Evolutionary conservation across 2,113 vertebrate species (phyloP).

Genomic region (Caloenas nicobarica): DNA sequence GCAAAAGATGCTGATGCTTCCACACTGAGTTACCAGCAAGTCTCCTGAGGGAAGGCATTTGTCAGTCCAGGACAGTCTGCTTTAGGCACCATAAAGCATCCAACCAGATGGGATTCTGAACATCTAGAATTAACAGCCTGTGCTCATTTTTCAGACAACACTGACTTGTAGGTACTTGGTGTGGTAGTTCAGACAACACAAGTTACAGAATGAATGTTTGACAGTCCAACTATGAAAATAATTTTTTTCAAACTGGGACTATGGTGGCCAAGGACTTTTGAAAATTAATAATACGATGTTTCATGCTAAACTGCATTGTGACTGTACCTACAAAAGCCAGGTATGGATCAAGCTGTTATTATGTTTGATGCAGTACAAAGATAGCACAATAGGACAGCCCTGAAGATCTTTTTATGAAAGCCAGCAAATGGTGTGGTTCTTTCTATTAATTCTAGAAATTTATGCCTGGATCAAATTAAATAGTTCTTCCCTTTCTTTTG

Average conservation of each 20-base stretch:
- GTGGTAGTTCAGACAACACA: not conserved
- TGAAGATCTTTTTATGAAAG: not conserved
- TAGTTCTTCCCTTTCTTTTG: not conserved
- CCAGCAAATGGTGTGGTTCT: not conserved
- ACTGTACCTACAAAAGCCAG: not conserved
- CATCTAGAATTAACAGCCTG: not conserved
- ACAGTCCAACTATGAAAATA: not conserved
- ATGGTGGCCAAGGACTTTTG: not conserved
- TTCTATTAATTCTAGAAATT: not conserved
- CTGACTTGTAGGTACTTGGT: not conserved
- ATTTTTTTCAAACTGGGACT: not conserved
- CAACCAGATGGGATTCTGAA: not conserved
- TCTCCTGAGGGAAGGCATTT: not conserved
- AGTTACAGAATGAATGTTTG: not conserved
- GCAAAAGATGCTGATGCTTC: not conserved
- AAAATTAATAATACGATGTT: slow-evolving; percentile 5
- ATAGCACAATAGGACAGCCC: not conserved
- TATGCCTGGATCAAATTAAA: not conserved
- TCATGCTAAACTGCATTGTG: not conserved
- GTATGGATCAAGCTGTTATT: not conserved
- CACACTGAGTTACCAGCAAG: not conserved
- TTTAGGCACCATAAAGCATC: not conserved
- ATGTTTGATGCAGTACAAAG: not conserved
- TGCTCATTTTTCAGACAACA: not conserved
- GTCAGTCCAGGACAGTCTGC: not conserved